Evolutionary conservation across 2,797 vertebrate species (phyloP).

Genomic region (Artibeus lituratus): DNA sequence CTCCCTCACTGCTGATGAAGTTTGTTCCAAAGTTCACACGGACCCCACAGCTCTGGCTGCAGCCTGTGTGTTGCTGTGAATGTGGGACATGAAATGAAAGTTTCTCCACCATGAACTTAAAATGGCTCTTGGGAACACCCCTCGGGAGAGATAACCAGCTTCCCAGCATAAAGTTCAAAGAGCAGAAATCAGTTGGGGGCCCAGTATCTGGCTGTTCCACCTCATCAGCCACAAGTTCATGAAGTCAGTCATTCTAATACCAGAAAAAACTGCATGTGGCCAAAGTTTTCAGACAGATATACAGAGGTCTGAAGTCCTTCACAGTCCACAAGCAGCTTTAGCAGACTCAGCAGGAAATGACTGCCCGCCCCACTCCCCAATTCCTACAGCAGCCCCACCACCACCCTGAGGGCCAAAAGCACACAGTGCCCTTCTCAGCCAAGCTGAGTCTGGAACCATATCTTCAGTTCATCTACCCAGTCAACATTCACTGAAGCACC

Average conservation of each 20-base stretch:
- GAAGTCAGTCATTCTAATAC: conserved; percentile 43
- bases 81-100: neutral
- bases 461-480: neutral
- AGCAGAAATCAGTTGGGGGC: conserved; percentile 64
- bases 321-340: neutral
- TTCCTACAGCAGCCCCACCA: neutral
- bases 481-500: neutral
- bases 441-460: neutral
- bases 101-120: neutral
- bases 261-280: neutral
- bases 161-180: conserved; percentile 52
- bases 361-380: neutral
- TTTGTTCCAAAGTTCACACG: neutral
- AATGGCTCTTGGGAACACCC: conserved; percentile 26
- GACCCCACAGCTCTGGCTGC: neutral
- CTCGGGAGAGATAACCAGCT: neutral
- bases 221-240: conserved; percentile 45
- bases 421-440: neutral
- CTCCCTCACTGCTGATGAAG: neutral
- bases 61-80: neutral
- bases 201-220: conserved; percentile 34
- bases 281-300: neutral
- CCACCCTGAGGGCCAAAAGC: neutral
- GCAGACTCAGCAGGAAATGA: neutral
- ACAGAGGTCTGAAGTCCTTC: neutral